A percentile compares a stretch with the other conserved stretches of the same genome.
Conservation (phyloP, 1,140 invertebrate genomes). For the Drosophila melanica region DNA sequence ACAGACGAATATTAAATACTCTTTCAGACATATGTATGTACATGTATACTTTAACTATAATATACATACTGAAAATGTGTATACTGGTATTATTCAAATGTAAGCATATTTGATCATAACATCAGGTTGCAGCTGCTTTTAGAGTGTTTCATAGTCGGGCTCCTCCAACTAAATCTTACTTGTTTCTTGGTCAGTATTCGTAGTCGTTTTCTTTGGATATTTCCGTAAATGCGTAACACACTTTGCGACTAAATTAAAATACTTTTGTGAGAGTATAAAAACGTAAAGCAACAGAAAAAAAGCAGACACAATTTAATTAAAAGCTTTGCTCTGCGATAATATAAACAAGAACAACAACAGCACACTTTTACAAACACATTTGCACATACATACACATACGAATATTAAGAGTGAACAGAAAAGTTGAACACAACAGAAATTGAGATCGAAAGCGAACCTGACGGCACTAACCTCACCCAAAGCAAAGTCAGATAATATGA, state of each 20-base stretch:
- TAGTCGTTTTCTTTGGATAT: not conserved
- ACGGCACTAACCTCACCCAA: conserved; percentile 15
- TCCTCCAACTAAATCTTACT: no score
- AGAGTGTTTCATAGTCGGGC: no score
- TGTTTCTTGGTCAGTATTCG: no score
- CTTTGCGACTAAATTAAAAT: not conserved
- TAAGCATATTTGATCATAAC: no score
- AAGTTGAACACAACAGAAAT: not conserved
- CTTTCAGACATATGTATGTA: not conserved
- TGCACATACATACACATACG: not conserved
- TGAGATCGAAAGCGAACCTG: conserved; percentile 5
- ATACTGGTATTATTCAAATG: not conserved
- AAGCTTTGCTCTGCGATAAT: conserved; percentile 5
- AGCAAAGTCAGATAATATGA: not conserved
- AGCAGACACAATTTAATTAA: conserved; percentile 44
- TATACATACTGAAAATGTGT: no score
- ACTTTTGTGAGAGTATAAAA: not conserved
- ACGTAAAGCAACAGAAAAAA: not conserved
- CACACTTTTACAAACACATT: not conserved
- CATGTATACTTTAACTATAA: not conserved
- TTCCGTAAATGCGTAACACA: not conserved
- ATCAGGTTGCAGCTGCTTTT: no score
- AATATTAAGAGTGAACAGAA: not conserved
- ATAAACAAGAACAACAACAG: conserved; percentile 8
- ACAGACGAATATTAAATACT: not conserved